Evolutionary conservation across 1,140 invertebrate genomes (phyloP).

Genomic region (Cotesia glomerata): DNA sequence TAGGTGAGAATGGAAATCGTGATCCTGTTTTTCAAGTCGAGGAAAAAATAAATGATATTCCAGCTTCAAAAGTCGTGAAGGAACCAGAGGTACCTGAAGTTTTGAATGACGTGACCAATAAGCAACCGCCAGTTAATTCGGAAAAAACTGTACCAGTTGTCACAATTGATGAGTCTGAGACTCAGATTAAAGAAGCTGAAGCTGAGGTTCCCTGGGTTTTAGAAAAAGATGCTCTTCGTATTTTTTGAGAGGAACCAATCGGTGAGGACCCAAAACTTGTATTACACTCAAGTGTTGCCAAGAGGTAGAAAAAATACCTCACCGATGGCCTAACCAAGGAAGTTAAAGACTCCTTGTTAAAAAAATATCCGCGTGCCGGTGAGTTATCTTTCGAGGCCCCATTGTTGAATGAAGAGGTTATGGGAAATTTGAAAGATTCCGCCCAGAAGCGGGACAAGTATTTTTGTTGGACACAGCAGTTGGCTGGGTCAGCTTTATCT

Average conservation of each 20-base stretch:
- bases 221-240: slow-evolving; percentile 4
- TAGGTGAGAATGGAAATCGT: neutral
- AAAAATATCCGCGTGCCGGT: slow-evolving; percentile 30
- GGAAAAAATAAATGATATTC: neutral
- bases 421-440: neutral
- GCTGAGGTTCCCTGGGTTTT: neutral
- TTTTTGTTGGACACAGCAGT: too few species aligned
- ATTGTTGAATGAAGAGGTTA: slow-evolving; percentile 15
- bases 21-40: neutral
- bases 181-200: neutral
- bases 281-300: slow-evolving; percentile 19
- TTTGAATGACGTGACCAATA: slow-evolving; percentile 2
- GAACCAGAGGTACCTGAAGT: neutral
- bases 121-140: neutral
- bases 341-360: slow-evolving; percentile 16
- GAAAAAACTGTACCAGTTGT: neutral
- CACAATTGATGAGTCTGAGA: slow-evolving; percentile 1
- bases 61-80: neutral
- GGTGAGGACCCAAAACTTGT: slow-evolving; percentile 5
- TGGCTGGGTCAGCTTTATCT: too few species aligned
- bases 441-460: neutral
- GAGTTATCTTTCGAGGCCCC: slow-evolving; percentile 23
- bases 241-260: slow-evolving; percentile 1
- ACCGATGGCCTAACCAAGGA: slow-evolving; percentile 25
- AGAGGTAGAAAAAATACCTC: slow-evolving; percentile 25